Base-by-base conservation (phyloP, 2,113 vertebrate genomes). In the Peucedramus taeniatus region DNA sequence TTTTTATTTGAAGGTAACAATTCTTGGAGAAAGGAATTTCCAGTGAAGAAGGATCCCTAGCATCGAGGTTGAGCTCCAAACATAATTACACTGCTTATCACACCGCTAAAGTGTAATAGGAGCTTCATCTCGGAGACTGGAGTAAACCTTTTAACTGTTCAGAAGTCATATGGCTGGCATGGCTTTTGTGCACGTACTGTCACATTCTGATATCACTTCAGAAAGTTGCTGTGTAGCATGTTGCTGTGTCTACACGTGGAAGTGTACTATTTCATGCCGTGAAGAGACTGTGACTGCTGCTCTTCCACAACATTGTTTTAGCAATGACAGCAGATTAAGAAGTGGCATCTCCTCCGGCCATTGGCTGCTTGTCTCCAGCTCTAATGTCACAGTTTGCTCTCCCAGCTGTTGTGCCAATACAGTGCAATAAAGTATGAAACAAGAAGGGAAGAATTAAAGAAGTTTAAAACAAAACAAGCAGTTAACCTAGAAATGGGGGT, bases 91-190 rank as follows among this genome's bases (percentile, higher is more conserved):
- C 6, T 14, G 2, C 18, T 28, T 37, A 72, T 20, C 11, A 59
- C 14, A 28, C 3, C 10, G 14, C 26, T 66, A 50, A 86, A 89
- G 2, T n/a, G 40, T 44, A 49, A n/a, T 7, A n/a, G 37, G 26
- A 17, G 8, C 24, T 20, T n/a, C 51, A 17, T 45, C 26, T 30
- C 24, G 78, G 47, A 54, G 28, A 8, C 56, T 60, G 9, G 23
- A 79, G 15, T 8, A 71, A 71, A 18, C 3, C 9, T 64, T 82
- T 40, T 12, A 6, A 42, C 35, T 60, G 11, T 31, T 68, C 45
- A 18, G 19, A 69, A 31, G 11, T 77, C 0, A 0, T 37, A 31
- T 1, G 7, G 13, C 14, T 65, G 24, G 7, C 39, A 57, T 1
- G 10, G 44, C 6, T 57, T 77, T 86, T 13, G 50, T 9, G 10